Base-by-base conservation (phyloP, 1,140 invertebrate species). In the Platyscapa corneri region DNA sequence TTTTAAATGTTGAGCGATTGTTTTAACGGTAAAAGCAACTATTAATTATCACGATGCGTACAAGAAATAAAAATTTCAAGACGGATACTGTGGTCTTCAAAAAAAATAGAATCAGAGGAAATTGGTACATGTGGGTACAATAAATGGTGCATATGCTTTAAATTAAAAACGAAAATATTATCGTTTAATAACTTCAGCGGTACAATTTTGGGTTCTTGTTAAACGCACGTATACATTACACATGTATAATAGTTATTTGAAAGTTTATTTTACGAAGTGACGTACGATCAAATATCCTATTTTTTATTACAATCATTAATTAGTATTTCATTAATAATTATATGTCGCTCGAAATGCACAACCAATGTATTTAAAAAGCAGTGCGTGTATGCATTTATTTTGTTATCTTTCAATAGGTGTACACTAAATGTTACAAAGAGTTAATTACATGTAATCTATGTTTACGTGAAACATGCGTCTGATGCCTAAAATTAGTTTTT, bases 161-260 rank as follows among this genome's bases (percentile, higher is more conserved):
- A 90, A 90, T 90, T 90, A 89, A 88, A 90, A 91, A 91, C 85
- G 88, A 90, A 91, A 90, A 90, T 91, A 91, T 90, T 90, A 90
- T 12, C 5, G 42, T 90, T 91, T 83, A 88, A 88, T 88, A 82
- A 85, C 82, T 88, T 56, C 27, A 65, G 30, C 34, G 53, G 39
- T 79, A 84, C 32, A 56, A 79, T 74, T 79, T 39, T 46, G 5
- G 12, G 42, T 7, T 46, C 42, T 23, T n/a, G n/a, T 79, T 32
- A 46, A 56, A 67, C 65, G 46, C 76, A 79, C 20, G 77, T 65
- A 65, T 37, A 60, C 32, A 18, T 79, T 79, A 79, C 53, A 79
- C 56, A 16, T n/a, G 20, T 23, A 60, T 53, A 79, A 65, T 65
- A 79, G 39, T 79, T 79, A 65, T n/a, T 27, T 79, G 5, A 5